A percentile compares a stretch with the other conserved stretches of the same genome.
phyloP scores from a whole-genome alignment of 2,797 vertebrate genomes.

The Loriculus beryllinus region DNA sequence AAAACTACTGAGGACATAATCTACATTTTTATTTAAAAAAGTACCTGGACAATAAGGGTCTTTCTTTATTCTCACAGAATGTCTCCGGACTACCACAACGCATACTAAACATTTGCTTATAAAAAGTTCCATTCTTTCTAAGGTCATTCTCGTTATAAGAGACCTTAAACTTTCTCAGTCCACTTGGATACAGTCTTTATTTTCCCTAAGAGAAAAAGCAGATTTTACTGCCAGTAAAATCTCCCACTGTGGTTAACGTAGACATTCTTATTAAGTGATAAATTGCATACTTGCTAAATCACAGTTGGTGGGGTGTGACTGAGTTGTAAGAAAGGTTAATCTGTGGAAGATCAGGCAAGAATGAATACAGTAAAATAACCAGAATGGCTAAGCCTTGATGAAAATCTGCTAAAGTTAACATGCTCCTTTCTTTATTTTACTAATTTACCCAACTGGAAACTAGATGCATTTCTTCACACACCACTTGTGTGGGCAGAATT shows the following conservation, averaged over 20 bases:
- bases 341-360: background rate
- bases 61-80: background rate
- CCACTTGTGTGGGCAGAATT: background rate
- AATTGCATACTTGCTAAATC: constrained; percentile 53
- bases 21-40: background rate
- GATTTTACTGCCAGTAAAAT: constrained; percentile 33
- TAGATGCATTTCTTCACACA: background rate
- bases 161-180: constrained; percentile 12
- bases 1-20: background rate
- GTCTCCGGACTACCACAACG: background rate
- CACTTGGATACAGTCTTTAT: constrained; percentile 5
- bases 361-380: constrained; percentile 1
- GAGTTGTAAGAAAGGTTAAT: constrained; percentile 43
- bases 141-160: constrained; percentile 18
- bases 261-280: constrained; percentile 36
- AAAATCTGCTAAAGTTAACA: background rate
- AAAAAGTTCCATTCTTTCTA: constrained; percentile 24
- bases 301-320: constrained; percentile 47
- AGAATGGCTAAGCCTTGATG: background rate
- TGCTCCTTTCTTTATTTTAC: background rate
- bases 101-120: background rate
- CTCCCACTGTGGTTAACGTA: constrained; percentile 28
- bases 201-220: constrained; percentile 39
- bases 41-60: background rate
- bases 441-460: background rate